These are phyloP conservation scores for Doryteuthis pealeii DNA, from an alignment of 1,140 invertebrate genomes.

Conservation along the genomic window DNA sequence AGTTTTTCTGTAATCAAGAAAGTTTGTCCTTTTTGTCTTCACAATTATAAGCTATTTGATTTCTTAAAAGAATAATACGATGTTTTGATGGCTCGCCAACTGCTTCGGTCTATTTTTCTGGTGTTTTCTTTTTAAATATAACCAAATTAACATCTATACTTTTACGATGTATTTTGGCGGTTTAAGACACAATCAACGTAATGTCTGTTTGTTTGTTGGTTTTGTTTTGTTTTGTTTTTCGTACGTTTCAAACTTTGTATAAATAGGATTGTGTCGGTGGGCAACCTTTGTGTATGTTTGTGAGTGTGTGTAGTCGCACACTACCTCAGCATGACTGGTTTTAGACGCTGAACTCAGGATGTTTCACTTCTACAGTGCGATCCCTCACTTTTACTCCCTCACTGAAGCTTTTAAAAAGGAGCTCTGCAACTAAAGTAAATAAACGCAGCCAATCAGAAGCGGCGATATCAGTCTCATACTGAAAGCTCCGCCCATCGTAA, in stretches of 20 bases:
- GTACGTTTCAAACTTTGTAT: neutral
- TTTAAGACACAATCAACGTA: no score
- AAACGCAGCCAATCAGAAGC: neutral
- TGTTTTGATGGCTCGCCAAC: no score
- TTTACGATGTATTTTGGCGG: no score
- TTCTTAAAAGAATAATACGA: no score
- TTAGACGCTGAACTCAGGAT: neutral
- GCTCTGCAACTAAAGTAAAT: neutral
- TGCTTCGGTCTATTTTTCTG: no score
- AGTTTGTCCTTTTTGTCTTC: no score
- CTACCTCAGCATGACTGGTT: neutral
- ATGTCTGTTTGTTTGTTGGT: no score
- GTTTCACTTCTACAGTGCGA: neutral
- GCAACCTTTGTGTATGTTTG: neutral
- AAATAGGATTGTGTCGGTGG: neutral
- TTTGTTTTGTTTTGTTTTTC: no score
- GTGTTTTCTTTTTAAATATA: no score
- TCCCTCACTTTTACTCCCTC: neutral
- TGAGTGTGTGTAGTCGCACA: neutral
- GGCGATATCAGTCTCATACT: neutral
- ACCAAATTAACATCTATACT: no score
- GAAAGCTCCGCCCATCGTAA: neutral
- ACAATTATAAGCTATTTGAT: no score
- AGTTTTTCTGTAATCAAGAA: no score
- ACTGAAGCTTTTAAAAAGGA: constrained; percentile 3